Evolutionary conservation across 30 jellyfish, hydroid and myxozoan genomes (phyloP).

Genomic region (Pseudorhiza aurosa): DNA sequence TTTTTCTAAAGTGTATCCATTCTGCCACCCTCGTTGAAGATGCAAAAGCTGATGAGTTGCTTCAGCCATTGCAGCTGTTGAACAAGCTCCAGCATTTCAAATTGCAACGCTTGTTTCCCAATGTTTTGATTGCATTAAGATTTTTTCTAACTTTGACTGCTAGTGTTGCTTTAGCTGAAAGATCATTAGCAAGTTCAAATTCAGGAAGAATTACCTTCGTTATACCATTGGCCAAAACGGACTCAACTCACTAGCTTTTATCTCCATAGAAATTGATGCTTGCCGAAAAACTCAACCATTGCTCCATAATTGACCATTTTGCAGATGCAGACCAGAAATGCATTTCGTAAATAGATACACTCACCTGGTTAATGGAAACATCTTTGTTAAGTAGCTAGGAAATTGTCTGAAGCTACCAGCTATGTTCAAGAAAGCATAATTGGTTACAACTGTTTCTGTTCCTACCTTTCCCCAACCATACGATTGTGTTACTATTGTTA

Average conservation of each 20-base stretch:
- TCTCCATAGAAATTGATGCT: slow-evolving; percentile 1
- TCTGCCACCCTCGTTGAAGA: background rate
- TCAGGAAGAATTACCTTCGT: slow-evolving; percentile 4
- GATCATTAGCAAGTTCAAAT: background rate
- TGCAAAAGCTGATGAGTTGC: slow-evolving; percentile 11
- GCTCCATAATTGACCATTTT: background rate
- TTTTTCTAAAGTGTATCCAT: slow-evolving; percentile 18
- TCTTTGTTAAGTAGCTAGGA: background rate
- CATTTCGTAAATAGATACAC: slow-evolving; percentile 9
- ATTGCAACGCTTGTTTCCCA: slow-evolving; percentile 9
- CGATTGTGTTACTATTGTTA: background rate
- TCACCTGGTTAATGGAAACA: background rate
- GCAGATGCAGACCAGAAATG: slow-evolving; percentile 19
- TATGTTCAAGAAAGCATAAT: background rate
- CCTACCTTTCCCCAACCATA: background rate
- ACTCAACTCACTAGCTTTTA: background rate
- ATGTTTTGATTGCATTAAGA: slow-evolving; percentile 1
- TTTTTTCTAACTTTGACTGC: background rate
- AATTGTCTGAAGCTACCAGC: background rate
- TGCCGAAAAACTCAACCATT: background rate
- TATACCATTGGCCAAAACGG: slow-evolving; percentile 14
- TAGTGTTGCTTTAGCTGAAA: slow-evolving; percentile 4
- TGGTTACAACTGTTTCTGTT: background rate
- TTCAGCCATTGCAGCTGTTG: slow-evolving; percentile 29
- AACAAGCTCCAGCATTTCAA: slow-evolving; percentile 9